A percentile compares a stretch with the other conserved stretches of the same genome.
Evolutionary conservation across 1,140 invertebrate species (phyloP).

Genomic region (Scaptomyza pallida): DNA sequence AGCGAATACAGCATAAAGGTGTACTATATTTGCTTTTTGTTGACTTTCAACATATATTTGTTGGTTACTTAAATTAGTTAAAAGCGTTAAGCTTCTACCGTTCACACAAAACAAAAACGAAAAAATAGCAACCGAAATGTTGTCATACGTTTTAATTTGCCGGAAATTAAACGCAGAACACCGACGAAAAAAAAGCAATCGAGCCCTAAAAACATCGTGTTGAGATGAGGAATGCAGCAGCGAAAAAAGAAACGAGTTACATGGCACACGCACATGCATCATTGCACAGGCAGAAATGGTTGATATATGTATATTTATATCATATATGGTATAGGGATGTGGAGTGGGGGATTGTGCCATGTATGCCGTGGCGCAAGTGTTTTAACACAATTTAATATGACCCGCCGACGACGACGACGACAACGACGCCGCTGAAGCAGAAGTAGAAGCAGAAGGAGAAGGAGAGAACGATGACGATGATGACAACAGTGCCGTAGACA

Average conservation of each 20-base stretch:
- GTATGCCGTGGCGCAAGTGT: slow-evolving; percentile 64
- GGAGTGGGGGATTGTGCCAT: slow-evolving; percentile 20
- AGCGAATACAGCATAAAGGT: background rate
- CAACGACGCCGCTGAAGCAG: too few species aligned
- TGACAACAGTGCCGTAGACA: slow-evolving; percentile 33
- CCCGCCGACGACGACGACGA: slow-evolving; percentile 63
- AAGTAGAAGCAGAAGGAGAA: background rate
- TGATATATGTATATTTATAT: too few species aligned
- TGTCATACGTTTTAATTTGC: slow-evolving; percentile 68
- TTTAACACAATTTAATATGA: slow-evolving; percentile 80
- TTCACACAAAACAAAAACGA: too few species aligned
- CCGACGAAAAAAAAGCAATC: slow-evolving; percentile 23
- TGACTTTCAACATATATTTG: background rate
- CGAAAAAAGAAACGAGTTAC: slow-evolving; percentile 54
- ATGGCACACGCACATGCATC: slow-evolving; percentile 59
- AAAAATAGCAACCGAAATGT: slow-evolving; percentile 3
- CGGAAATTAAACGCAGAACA: slow-evolving; percentile 62
- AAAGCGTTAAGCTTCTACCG: slow-evolving; percentile 10
- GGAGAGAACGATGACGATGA: slow-evolving; percentile 1
- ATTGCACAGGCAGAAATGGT: slow-evolving; percentile 47
- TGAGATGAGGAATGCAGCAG: slow-evolving; percentile 15
- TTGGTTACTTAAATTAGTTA: slow-evolving; percentile 29
- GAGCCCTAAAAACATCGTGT: background rate
- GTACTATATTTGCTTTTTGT: background rate
- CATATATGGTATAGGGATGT: background rate